phyloP scores from a whole-genome alignment of 1,140 invertebrate species.

The Centruroides vittatus region DNA sequence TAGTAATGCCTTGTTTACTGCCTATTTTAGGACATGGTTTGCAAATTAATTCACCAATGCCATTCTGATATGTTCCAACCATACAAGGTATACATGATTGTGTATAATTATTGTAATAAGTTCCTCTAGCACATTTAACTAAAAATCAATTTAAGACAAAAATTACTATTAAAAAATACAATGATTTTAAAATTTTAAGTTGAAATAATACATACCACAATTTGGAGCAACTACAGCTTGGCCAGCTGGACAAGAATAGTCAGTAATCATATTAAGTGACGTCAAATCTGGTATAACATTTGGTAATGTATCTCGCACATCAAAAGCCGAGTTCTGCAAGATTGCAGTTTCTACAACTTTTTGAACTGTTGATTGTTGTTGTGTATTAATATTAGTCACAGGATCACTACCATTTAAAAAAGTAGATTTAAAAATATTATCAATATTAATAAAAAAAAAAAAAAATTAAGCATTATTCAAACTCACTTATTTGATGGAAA shows the following conservation, averaged over 20 bases:
- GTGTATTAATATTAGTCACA: slow-evolving; percentile 66
- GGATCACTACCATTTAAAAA: slow-evolving; percentile 51
- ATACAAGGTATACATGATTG: slow-evolving; percentile 70
- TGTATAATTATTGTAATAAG: slow-evolving; percentile 57
- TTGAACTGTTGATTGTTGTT: slow-evolving; percentile 69
- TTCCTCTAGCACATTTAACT: slow-evolving; percentile 90
- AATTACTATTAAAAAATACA: too few relatives aligned
- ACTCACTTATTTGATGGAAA: slow-evolving; percentile 84
- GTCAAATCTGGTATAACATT: slow-evolving; percentile 87
- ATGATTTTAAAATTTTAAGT: not conserved
- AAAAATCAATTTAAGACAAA: slow-evolving; percentile 20
- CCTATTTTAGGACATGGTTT: slow-evolving; percentile 73
- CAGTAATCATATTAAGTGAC: slow-evolving; percentile 68
- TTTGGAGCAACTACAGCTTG: slow-evolving; percentile 83
- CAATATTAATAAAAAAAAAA: too few relatives aligned
- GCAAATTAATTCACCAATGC: slow-evolving; percentile 76
- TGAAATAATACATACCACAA: slow-evolving; percentile 43
- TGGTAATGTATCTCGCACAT: slow-evolving; percentile 79
- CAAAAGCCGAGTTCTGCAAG: slow-evolving; percentile 80
- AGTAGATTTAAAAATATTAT: too few relatives aligned
- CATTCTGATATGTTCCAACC: slow-evolving; percentile 82
- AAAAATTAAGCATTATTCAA: not conserved
- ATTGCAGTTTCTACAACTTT: slow-evolving; percentile 69
- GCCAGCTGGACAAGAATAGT: slow-evolving; percentile 81
- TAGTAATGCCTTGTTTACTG: slow-evolving; percentile 70